phyloP scores from a whole-genome alignment of 1,140 invertebrate species.

The Globodera rostochiensis region DNA sequence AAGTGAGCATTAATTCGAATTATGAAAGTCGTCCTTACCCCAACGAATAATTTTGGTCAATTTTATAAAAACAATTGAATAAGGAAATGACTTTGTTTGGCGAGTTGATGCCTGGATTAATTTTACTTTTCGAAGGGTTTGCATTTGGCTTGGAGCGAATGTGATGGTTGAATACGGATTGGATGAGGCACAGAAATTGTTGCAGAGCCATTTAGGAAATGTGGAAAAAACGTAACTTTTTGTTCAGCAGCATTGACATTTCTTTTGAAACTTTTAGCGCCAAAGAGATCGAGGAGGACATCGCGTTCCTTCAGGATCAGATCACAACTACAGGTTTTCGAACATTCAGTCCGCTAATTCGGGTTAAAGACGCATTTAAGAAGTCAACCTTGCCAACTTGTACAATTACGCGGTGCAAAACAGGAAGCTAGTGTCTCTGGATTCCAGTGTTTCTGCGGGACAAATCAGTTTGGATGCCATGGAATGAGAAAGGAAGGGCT shows the following conservation, averaged over 20 bases:
- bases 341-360: background rate
- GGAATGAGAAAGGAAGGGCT: background rate
- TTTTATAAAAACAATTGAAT: too few species aligned
- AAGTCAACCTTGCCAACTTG: conserved; percentile 77
- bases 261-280: conserved; percentile 26
- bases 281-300: conserved; percentile 72
- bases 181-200: conserved; percentile 83
- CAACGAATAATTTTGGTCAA: background rate
- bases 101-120: background rate
- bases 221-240: conserved; percentile 77
- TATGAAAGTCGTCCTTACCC: background rate
- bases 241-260: background rate
- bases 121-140: conserved; percentile 72
- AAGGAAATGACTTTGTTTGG: too few species aligned
- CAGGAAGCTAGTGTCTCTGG: background rate
- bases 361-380: conserved; percentile 62
- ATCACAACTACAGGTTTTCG: conserved; percentile 79
- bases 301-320: conserved; percentile 89
- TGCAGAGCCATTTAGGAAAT: conserved; percentile 83
- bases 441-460: background rate
- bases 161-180: conserved; percentile 96
- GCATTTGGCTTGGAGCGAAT: conserved; percentile 96
- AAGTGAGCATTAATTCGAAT: conserved; percentile 64
- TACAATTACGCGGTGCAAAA: conserved; percentile 56
- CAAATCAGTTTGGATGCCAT: background rate